Evolutionary conservation across 1,140 invertebrate species (phyloP).

Genomic region (Drosophila sturtevanti): DNA sequence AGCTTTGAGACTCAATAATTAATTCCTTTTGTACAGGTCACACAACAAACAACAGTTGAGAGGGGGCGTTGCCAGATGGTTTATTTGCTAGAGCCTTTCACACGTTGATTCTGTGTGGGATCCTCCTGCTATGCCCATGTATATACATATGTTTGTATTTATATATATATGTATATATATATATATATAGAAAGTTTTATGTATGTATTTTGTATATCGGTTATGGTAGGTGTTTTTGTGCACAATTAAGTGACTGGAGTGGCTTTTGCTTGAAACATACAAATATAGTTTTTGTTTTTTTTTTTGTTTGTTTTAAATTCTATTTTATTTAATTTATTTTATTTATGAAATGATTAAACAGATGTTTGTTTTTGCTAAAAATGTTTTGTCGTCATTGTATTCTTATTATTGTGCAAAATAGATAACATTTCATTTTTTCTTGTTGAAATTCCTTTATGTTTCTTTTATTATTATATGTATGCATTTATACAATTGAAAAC

Average conservation of each 20-base stretch:
- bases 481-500: background rate
- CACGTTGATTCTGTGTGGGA: background rate
- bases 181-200: slow-evolving; percentile 9
- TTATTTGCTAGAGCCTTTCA: background rate
- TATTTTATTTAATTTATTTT: slow-evolving; percentile 7
- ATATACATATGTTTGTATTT: background rate
- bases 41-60: background rate
- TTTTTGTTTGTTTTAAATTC: slow-evolving; percentile 2
- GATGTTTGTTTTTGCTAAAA: slow-evolving; percentile 21
- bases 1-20: background rate
- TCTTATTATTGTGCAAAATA: slow-evolving; percentile 31
- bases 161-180: background rate
- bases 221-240: slow-evolving; percentile 45
- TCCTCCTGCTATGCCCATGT: background rate
- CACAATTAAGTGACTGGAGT: slow-evolving; percentile 37
- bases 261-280: slow-evolving; percentile 5
- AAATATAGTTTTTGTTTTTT: slow-evolving; percentile 19
- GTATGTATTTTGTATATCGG: slow-evolving; percentile 56
- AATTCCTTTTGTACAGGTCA: slow-evolving; percentile 1
- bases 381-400: slow-evolving; percentile 13
- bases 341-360: slow-evolving; percentile 16
- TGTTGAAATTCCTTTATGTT: slow-evolving; percentile 1
- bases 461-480: background rate
- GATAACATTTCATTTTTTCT: slow-evolving; percentile 16
- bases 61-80: background rate